Conservation (phyloP, 2,888 invertebrate genomes). For the Eristalis pertinax region DNA sequence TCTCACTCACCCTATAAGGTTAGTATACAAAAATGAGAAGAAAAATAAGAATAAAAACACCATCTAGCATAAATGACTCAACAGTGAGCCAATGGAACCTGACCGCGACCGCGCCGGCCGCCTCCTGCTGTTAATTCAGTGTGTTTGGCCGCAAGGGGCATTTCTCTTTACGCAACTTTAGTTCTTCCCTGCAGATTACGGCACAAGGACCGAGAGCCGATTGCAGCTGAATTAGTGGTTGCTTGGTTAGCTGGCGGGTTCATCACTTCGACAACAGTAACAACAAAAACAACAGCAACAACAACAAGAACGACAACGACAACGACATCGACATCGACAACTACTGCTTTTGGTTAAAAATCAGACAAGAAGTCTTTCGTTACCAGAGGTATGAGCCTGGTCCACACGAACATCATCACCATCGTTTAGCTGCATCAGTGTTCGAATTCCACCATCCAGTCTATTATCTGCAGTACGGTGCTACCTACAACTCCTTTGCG, state of each 20-base stretch:
- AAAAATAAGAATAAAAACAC: conserved; percentile 55
- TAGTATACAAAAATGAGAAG: conserved; percentile 50
- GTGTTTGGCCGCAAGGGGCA: conserved; percentile 69
- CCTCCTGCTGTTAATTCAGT: conserved; percentile 69
- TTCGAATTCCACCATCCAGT: conserved; percentile 55
- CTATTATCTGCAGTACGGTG: conserved; percentile 61
- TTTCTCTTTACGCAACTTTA: conserved; percentile 73
- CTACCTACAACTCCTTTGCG: conserved; percentile 63
- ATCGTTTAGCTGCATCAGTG: conserved; percentile 22
- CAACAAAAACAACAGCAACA: background rate
- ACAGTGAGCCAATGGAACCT: conserved; percentile 60
- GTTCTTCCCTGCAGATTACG: conserved; percentile 73
- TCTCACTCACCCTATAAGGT: conserved; percentile 66
- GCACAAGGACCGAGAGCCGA: conserved; percentile 69
- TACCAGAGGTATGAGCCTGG: conserved; percentile 50
- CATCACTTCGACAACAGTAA: conserved; percentile 54
- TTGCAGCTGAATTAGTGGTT: conserved; percentile 68
- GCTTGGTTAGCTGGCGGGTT: conserved; percentile 58
- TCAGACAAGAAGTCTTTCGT: conserved; percentile 50
- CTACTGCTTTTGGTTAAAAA: conserved; percentile 53
- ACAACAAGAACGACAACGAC: background rate
- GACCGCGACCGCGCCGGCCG: conserved; percentile 62
- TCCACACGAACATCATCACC: conserved; percentile 67
- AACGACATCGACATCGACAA: background rate
- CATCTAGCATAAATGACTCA: conserved; percentile 72